These are phyloP conservation scores for Epinephelus malabaricus DNA, from an alignment of 2,797 vertebrate species.

Conservation along the genomic window DNA sequence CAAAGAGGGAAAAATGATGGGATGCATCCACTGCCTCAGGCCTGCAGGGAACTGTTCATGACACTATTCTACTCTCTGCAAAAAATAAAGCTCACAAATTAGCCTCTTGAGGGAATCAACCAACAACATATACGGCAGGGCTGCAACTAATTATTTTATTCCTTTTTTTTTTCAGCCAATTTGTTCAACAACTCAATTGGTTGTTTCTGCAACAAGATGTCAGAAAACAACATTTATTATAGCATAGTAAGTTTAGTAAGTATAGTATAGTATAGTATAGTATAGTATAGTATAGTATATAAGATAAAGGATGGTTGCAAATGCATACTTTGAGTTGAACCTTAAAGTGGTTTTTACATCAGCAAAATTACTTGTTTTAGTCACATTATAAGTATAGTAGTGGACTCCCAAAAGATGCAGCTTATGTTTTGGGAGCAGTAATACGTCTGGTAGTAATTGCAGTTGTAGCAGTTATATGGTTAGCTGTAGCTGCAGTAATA, in stretches of 20 bases:
- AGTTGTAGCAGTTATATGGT: neutral
- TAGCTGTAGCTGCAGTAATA: neutral
- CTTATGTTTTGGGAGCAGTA: neutral
- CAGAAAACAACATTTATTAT: neutral
- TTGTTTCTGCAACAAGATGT: neutral
- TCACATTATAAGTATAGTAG: too few species aligned
- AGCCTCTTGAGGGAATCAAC: constrained; percentile 3
- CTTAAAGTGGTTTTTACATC: neutral
- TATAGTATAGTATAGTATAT: too few species aligned
- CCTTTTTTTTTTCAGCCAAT: neutral
- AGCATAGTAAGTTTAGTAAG: too few species aligned
- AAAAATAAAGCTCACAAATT: constrained; percentile 17
- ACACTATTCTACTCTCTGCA: neutral
- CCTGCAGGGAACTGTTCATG: constrained; percentile 6
- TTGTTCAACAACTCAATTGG: neutral
- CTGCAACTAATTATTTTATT: neutral
- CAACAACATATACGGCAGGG: neutral
- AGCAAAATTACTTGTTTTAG: neutral
- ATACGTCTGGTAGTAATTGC: neutral
- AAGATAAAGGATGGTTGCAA: neutral
- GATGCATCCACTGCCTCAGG: neutral
- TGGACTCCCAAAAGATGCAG: neutral
- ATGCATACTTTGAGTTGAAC: neutral
- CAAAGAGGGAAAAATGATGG: neutral
- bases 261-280: too few species aligned